Conservation (phyloP, 2,888 invertebrate genomes). For the Liopterus haemorrhoidalis region DNA sequence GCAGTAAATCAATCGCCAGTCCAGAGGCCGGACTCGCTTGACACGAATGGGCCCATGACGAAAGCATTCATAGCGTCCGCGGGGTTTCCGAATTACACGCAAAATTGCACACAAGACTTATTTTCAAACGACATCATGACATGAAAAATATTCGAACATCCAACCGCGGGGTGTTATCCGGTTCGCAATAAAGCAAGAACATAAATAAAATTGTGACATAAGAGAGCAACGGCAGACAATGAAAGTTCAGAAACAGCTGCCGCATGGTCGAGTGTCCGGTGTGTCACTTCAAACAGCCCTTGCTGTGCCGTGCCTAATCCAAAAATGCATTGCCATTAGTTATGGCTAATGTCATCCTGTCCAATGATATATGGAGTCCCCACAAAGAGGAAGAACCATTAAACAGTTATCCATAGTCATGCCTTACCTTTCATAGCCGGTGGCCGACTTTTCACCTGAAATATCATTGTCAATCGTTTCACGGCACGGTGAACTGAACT, state of each 20-base stretch:
- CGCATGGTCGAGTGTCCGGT: slow-evolving; percentile 15
- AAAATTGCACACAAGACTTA: slow-evolving; percentile 42
- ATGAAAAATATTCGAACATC: slow-evolving; percentile 36
- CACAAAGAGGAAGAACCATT: too few relatives aligned
- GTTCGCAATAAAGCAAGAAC: slow-evolving; percentile 25
- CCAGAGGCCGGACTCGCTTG: slow-evolving; percentile 19
- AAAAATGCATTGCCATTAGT: slow-evolving; percentile 46
- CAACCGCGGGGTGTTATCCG: slow-evolving; percentile 30
- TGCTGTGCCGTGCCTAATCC: slow-evolving; percentile 43
- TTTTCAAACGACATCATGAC: slow-evolving; percentile 39
- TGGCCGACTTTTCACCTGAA: too few relatives aligned
- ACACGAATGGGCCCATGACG: slow-evolving; percentile 35
- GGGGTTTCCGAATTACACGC: slow-evolving; percentile 41
- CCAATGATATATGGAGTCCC: slow-evolving; percentile 20
- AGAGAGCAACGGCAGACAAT: slow-evolving; percentile 15
- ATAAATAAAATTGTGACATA: slow-evolving; percentile 30
- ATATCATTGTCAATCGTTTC: too few relatives aligned
- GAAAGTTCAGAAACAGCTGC: slow-evolving; percentile 8
- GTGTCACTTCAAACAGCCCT: slow-evolving; percentile 28
- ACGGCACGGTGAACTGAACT: too few relatives aligned
- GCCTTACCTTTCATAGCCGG: too few relatives aligned
- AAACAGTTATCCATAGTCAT: too few relatives aligned
- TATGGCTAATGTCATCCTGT: slow-evolving; percentile 41
- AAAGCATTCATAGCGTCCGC: slow-evolving; percentile 33
- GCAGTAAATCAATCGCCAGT: slow-evolving; percentile 37